phyloP scores from a whole-genome alignment of 2,888 invertebrate genomes.

The Agriopis marginaria region DNA sequence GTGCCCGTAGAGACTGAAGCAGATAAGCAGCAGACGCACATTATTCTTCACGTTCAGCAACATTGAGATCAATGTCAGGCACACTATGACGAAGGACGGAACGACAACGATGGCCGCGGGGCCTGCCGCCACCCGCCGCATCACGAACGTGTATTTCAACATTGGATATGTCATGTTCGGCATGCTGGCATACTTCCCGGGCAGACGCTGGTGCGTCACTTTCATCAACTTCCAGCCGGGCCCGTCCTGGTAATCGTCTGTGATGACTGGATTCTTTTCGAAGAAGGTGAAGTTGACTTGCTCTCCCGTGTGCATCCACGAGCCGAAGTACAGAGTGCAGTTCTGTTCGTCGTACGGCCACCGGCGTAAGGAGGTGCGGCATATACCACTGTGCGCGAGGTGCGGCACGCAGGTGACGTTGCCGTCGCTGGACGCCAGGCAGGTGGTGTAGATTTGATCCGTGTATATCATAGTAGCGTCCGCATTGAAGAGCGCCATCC shows the following conservation, averaged over 20 bases:
- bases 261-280: conserved; percentile 63
- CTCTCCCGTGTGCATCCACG: conserved; percentile 89
- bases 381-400: conserved; percentile 84
- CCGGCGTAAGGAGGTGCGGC: conserved; percentile 83
- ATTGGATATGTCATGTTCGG: conserved; percentile 88
- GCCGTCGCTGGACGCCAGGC: conserved; percentile 83
- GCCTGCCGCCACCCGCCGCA: conserved; percentile 86
- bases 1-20: conserved; percentile 88
- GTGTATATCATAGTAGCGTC: conserved; percentile 68
- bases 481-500: conserved; percentile 90
- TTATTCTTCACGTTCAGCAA: conserved; percentile 85
- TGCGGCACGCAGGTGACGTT: conserved; percentile 88
- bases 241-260: conserved; percentile 81
- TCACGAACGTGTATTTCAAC: conserved; percentile 82
- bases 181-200: conserved; percentile 82
- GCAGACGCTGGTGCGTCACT: conserved; percentile 70
- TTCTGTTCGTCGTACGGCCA: conserved; percentile 90
- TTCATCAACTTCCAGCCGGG: conserved; percentile 87
- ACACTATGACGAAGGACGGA: conserved; percentile 83
- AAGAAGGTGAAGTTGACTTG: conserved; percentile 85
- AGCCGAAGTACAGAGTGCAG: conserved; percentile 88
- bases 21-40: conserved; percentile 84
- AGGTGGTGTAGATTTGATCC: conserved; percentile 79
- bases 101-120: conserved; percentile 86
- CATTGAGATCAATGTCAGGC: conserved; percentile 86